Evolutionary conservation across 2,113 vertebrate species (phyloP).

Genomic region (Gymnobelideus leadbeateri): DNA sequence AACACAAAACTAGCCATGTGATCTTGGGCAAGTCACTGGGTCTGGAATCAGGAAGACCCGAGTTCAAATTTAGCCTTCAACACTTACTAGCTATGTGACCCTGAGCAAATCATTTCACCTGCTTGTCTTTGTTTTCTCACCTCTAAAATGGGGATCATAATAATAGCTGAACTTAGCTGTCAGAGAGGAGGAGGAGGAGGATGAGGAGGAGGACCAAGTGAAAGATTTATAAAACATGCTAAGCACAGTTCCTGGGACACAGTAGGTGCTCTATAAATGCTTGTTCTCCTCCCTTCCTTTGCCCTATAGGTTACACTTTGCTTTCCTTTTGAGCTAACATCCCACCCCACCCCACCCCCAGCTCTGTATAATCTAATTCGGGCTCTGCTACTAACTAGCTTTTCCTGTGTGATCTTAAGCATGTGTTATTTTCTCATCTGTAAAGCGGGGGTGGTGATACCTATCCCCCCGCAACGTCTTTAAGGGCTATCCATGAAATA

Average conservation of each 20-base stretch:
- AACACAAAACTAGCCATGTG: too few relatives aligned
- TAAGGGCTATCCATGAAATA: not conserved
- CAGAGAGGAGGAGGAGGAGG: too few relatives aligned
- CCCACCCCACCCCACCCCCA: not conserved
- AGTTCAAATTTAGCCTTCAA: too few relatives aligned
- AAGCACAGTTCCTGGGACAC: not conserved
- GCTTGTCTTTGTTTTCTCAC: not conserved
- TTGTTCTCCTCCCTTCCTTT: not conserved
- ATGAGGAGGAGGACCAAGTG: too few relatives aligned
- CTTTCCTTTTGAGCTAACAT: not conserved
- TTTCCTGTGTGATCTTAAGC: too few relatives aligned
- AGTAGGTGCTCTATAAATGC: not conserved
- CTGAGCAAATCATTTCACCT: not conserved
- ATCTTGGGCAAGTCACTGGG: too few relatives aligned
- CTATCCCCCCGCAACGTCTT: not conserved
- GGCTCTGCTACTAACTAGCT: not conserved
- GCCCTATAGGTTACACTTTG: not conserved
- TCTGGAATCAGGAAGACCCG: not conserved
- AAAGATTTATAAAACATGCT: not conserved
- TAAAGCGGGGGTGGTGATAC: not conserved
- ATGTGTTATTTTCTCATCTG: too few relatives aligned
- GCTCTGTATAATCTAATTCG: not conserved
- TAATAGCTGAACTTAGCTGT: not conserved
- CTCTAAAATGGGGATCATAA: not conserved
- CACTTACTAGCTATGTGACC: not conserved